These are phyloP conservation scores for Passer domesticus DNA, from an alignment of 2,113 vertebrate genomes.

Conservation along the genomic window DNA sequence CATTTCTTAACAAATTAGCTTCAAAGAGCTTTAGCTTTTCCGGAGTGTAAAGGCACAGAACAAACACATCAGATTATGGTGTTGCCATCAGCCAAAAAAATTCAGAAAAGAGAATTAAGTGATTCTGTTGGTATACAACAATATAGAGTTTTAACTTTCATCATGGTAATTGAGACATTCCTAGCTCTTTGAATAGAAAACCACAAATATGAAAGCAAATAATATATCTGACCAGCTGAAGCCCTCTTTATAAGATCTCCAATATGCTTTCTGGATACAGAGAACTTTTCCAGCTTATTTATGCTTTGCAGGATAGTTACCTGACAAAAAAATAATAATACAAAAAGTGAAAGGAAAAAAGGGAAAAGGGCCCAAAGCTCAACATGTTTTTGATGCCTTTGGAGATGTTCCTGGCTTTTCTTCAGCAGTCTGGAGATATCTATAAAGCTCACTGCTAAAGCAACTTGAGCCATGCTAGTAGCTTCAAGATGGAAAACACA, in stretches of 20 bases:
- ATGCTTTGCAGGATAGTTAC: not conserved
- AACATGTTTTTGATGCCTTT: not conserved
- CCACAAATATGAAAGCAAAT: not conserved
- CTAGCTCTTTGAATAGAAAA: not conserved
- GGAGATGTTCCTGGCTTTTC: not conserved
- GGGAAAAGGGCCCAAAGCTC: not conserved
- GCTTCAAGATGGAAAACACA: not conserved
- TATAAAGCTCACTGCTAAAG: not conserved
- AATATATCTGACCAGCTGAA: not conserved
- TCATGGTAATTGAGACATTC: not conserved
- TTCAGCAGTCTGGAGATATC: not conserved
- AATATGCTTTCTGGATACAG: not conserved
- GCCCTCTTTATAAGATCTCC: not conserved
- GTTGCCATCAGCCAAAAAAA: not conserved
- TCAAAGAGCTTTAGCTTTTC: not conserved
- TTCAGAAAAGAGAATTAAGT: not conserved
- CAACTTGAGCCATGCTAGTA: not conserved
- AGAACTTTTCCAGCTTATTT: not conserved
- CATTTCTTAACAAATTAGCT: not conserved
- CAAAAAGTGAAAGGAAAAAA: not conserved
- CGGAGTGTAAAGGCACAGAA: not conserved
- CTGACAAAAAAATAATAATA: not conserved
- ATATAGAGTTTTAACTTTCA: not conserved
- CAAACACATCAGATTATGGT: not conserved
- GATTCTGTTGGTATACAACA: not conserved